Evolutionary conservation across 2,797 vertebrate genomes (phyloP).

Genomic region (Sebastes kiyomatsui): DNA sequence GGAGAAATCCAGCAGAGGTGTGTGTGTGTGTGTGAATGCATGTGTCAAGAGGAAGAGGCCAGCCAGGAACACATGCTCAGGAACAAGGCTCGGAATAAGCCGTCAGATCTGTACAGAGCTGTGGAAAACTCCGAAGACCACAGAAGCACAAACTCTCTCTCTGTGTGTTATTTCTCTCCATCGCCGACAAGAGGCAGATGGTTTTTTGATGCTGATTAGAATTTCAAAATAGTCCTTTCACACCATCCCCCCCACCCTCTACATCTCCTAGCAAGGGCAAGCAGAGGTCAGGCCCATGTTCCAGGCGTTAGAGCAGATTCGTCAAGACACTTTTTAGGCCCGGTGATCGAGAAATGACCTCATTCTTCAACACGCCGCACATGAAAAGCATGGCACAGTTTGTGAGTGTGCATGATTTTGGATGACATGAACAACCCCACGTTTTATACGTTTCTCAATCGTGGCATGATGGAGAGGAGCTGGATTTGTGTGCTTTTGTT

Average conservation of each 20-base stretch:
- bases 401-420: constrained; percentile 11
- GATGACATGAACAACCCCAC: background rate
- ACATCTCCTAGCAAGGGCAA: constrained; percentile 50
- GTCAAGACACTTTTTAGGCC: constrained; percentile 20
- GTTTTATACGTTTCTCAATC: constrained; percentile 17
- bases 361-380: constrained; percentile 17
- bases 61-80: constrained; percentile 56
- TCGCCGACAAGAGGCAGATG: constrained; percentile 60
- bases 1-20: constrained; percentile 54
- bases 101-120: constrained; percentile 44
- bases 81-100: constrained; percentile 48
- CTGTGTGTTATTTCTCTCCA: background rate
- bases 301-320: constrained; percentile 24
- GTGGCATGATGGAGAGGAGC: background rate
- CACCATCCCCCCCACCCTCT: constrained; percentile 1
- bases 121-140: constrained; percentile 61
- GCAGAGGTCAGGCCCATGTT: constrained; percentile 63
- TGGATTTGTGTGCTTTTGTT: background rate
- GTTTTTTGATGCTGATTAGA: constrained; percentile 73
- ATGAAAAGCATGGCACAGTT: constrained; percentile 1
- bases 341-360: constrained; percentile 39
- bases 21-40: constrained; percentile 5
- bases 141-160: constrained; percentile 37
- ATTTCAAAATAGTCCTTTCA: constrained; percentile 74
- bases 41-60: constrained; percentile 33